A percentile compares a stretch with the other conserved stretches of the same genome.
Conservation (phyloP, 2,113 vertebrate genomes). For the Prochilodus magdalenae region DNA sequence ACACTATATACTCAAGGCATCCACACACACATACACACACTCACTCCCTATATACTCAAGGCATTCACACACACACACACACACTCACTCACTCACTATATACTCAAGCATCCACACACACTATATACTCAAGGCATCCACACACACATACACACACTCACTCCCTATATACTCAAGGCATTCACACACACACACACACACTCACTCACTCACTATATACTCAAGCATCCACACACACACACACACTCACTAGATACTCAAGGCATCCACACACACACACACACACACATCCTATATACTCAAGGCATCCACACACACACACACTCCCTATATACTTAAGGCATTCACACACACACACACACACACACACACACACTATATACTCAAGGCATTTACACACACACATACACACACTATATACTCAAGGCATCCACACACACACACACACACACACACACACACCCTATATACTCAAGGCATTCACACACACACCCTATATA, state of each 20-base stretch:
- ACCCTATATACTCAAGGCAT: no score
- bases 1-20: conserved; percentile 1
- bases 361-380: neutral
- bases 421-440: no score
- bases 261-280: neutral
- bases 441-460: no score
- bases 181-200: conserved; percentile 1
- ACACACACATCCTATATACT: no score
- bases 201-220: no score
- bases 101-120: neutral
- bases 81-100: neutral
- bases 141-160: no score
- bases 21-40: no score
- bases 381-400: neutral
- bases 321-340: no score
- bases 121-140: neutral
- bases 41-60: no score
- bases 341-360: neutral
- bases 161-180: no score
- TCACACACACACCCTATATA: neutral
- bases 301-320: no score
- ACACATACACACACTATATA: no score
- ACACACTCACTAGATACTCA: neutral
- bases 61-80: neutral
- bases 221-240: neutral